Evolutionary conservation across 1,140 invertebrate genomes (phyloP), one percentile per base, ranked within the genome.

Genomic region (Batillaria attramentaria): DNA sequence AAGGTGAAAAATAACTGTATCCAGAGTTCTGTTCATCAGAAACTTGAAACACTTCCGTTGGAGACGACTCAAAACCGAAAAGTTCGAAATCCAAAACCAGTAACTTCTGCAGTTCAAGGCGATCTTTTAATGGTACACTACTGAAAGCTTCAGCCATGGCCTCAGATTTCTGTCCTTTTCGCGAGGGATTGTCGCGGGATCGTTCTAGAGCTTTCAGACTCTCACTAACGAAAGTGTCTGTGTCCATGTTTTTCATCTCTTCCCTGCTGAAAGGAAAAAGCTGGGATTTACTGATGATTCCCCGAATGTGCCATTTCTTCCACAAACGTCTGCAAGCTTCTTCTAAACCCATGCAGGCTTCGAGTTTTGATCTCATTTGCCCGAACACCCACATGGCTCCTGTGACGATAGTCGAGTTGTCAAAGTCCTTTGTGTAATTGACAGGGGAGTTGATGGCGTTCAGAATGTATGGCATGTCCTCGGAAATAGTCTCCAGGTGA

Each of bases 291-390:
- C 80, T 81, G 8, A 89, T 57, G 37, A 89, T 83, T 10, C 87
- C 87, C 6, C 86, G 75, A n/a, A 89, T 89, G 65, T 87, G 86
- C 76, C 87, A 72, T 35, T 87, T 89, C 20, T 82, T 72, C 84
- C 84, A 89, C 28, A 84, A 76, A 16, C 87, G 69, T 57, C 80
- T 82, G 6, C 84, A 68, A 5, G 85, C 87, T 24, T 85, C 84
- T 16, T 82, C 31, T 35, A 86, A 80, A 18, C 83, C 46, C 87
- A 87, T 88, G 74, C 87, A 88, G n/a, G n/a, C n/a, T n/a, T n/a
- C n/a, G n/a, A n/a, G n/a, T n/a, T n/a, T n/a, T n/a, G n/a, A n/a
- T n/a, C n/a, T 79, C 85, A 70, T 70, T 6, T 5, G 3, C 2
- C 24, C 24, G 46, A 75, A 83, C 84, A 28, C 60, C 46, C 57